These are phyloP conservation scores for Trichogramma evanescens DNA, from an alignment of 2,888 invertebrate genomes.

Conservation along the genomic window DNA sequence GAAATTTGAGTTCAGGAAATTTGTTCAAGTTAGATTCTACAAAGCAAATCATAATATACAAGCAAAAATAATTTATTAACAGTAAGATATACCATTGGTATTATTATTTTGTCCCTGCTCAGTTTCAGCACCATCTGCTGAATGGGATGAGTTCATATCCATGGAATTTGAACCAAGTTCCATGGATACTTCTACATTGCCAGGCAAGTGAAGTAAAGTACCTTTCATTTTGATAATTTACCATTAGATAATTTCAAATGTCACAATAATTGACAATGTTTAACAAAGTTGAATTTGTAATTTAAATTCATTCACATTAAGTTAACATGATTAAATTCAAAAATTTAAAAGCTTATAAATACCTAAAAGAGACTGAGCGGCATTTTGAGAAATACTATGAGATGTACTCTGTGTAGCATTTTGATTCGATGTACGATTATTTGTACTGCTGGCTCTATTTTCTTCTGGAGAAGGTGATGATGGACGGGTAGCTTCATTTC, in stretches of 20 bases:
- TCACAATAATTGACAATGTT: not conserved
- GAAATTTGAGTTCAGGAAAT: no score
- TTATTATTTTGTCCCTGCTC: constrained; percentile 33
- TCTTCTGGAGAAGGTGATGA: constrained; percentile 25
- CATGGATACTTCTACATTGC: constrained; percentile 57
- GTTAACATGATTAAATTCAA: not conserved
- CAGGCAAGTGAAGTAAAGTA: constrained; percentile 40
- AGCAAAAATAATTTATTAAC: not conserved
- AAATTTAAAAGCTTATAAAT: not conserved
- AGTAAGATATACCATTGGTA: constrained; percentile 18
- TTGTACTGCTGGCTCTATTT: constrained; percentile 6
- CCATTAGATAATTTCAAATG: not conserved
- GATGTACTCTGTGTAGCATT: not conserved
- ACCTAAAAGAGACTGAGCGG: constrained; percentile 15
- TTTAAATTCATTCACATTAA: not conserved
- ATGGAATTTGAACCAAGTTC: constrained; percentile 48
- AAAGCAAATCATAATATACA: not conserved
- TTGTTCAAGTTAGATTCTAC: not conserved
- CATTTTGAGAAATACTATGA: no score
- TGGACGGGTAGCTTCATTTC: constrained; percentile 26
- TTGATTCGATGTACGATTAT: constrained; percentile 4
- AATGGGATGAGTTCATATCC: constrained; percentile 17
- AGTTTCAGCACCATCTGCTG: constrained; percentile 25
- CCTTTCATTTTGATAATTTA: constrained; percentile 22
- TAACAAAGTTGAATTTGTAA: not conserved